Evolutionary conservation across 2,797 vertebrate species (phyloP).

Genomic region (Bradypodion pumilum): DNA sequence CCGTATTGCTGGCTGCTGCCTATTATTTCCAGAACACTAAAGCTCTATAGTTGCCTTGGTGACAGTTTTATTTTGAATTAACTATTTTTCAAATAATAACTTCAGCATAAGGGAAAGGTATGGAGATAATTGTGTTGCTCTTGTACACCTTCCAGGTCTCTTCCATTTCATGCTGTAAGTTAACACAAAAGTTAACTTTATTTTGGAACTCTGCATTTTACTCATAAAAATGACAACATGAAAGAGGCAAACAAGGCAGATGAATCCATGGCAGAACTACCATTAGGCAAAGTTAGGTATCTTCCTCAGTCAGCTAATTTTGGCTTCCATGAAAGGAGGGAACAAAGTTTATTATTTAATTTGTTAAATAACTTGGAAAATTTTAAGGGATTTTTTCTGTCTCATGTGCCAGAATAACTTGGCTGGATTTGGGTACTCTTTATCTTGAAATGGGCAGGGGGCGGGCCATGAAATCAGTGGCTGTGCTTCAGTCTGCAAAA

Average conservation of each 20-base stretch:
- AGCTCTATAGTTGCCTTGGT: neutral
- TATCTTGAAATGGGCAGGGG: neutral
- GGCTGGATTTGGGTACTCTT: neutral
- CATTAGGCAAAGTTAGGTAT: neutral
- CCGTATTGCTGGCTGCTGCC: too few relatives aligned
- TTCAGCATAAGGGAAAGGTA: neutral
- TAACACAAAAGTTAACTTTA: conserved; percentile 6
- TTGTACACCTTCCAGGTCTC: neutral
- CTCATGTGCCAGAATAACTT: neutral
- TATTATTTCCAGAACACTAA: too few relatives aligned
- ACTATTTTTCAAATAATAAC: neutral
- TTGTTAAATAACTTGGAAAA: neutral
- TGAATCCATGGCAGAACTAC: neutral
- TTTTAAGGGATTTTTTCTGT: neutral
- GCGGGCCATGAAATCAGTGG: neutral
- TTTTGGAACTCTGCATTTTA: neutral
- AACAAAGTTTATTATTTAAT: neutral
- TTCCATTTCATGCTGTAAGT: neutral
- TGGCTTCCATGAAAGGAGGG: neutral
- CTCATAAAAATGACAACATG: neutral
- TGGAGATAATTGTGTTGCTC: neutral
- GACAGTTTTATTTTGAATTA: too few relatives aligned
- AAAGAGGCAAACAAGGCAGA: neutral
- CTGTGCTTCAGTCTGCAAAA: neutral
- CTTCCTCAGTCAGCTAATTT: neutral